phyloP scores from a whole-genome alignment of 2,888 invertebrate species.

The Marasmarcha lunaedactyla region DNA sequence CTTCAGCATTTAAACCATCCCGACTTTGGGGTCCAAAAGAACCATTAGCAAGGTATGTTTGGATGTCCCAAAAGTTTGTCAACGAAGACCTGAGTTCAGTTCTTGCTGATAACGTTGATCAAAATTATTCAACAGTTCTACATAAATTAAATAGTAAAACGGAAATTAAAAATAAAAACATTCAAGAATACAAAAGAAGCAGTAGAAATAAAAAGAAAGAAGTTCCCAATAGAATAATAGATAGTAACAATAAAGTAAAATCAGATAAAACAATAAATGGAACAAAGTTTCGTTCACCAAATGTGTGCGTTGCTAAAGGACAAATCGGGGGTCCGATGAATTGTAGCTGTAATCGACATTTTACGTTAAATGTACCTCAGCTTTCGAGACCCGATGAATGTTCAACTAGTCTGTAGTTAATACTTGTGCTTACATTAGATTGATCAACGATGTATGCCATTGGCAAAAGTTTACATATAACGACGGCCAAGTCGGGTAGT shows the following conservation, averaged over 20 bases:
- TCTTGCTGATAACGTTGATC: neutral
- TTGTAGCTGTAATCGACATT: constrained; percentile 59
- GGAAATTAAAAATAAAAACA: constrained; percentile 22
- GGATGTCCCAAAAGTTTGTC: constrained; percentile 56
- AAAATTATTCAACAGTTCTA: neutral
- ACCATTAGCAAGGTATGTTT: constrained; percentile 53
- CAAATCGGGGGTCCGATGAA: constrained; percentile 44
- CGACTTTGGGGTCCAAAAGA: constrained; percentile 62
- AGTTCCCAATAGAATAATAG: neutral
- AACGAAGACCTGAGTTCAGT: constrained; percentile 37
- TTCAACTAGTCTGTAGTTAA: constrained; percentile 43
- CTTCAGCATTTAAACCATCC: constrained; percentile 51
- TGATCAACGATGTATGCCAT: too few species aligned
- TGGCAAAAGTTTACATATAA: too few species aligned
- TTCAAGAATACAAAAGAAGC: constrained; percentile 11
- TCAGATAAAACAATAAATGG: too few species aligned
- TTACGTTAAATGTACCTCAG: constrained; percentile 50
- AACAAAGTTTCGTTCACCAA: constrained; percentile 22
- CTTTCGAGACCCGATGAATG: constrained; percentile 23
- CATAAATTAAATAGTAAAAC: neutral
- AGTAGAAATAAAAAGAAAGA: neutral
- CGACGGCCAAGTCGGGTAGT: too few species aligned
- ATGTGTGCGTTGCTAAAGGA: constrained; percentile 50
- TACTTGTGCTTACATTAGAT: too few species aligned
- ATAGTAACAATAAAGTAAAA: neutral